phyloP scores from a whole-genome alignment of 2,888 invertebrate genomes.

The Barypeithes pellucidus region DNA sequence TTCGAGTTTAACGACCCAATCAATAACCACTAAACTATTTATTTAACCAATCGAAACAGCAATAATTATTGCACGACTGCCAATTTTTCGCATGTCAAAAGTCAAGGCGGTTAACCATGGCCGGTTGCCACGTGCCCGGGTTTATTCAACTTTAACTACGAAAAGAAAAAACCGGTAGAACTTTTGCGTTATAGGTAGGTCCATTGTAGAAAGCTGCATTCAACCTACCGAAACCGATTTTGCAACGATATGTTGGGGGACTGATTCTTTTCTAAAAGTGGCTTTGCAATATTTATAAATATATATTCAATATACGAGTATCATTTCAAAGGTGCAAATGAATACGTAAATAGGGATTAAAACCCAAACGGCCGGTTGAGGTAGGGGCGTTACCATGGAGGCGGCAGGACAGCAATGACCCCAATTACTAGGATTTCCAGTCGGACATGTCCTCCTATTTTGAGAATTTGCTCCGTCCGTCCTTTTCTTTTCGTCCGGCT shows the following conservation, averaged over 20 bases:
- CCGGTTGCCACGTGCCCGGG: slow-evolving; percentile 42
- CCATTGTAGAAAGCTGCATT: slow-evolving; percentile 49
- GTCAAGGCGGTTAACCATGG: slow-evolving; percentile 42
- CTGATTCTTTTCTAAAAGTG: slow-evolving; percentile 17
- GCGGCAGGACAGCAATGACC: too few species aligned
- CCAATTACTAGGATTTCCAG: too few species aligned
- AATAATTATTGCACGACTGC: slow-evolving; percentile 40
- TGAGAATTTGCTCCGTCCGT: too few species aligned
- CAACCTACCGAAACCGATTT: slow-evolving; percentile 50
- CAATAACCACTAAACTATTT: slow-evolving; percentile 28
- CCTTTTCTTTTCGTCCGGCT: too few species aligned
- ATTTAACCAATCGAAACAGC: slow-evolving; percentile 42
- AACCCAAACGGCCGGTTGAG: too few species aligned
- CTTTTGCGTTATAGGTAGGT: slow-evolving; percentile 44
- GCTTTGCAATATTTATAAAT: slow-evolving; percentile 6
- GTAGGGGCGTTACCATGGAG: too few species aligned
- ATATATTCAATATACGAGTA: too few species aligned
- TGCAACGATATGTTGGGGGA: slow-evolving; percentile 42
- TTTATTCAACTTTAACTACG: slow-evolving; percentile 41
- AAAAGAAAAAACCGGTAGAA: slow-evolving; percentile 40
- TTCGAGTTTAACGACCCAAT: slow-evolving; percentile 6
- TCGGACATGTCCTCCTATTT: too few species aligned
- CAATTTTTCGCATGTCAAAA: slow-evolving; percentile 47
- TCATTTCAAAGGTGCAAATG: too few species aligned
- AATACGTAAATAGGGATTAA: too few species aligned